A percentile compares a stretch with the other conserved stretches of the same genome.
These are phyloP conservation scores for Spermophilus dauricus DNA, from an alignment of 2,113 vertebrate species.

Conservation along the genomic window DNA sequence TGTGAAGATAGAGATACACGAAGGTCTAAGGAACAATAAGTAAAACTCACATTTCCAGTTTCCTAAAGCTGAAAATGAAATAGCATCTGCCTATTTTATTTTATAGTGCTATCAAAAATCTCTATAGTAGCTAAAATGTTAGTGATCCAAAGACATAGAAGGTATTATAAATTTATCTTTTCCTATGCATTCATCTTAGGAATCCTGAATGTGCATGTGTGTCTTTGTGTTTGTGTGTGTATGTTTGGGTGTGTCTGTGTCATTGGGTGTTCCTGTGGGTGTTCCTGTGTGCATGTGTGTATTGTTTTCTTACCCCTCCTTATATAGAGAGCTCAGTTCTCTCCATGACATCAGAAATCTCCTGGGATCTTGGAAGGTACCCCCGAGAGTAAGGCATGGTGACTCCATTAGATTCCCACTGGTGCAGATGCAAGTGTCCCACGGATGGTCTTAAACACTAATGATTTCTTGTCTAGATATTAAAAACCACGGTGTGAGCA, in stretches of 20 bases:
- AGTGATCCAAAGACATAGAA: not conserved
- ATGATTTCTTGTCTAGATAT: not conserved
- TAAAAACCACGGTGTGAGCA: not conserved
- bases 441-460: not conserved
- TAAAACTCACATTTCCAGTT: not conserved
- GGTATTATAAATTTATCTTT: not conserved
- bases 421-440: too few relatives aligned
- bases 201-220: not conserved
- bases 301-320: not conserved
- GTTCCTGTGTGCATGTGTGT: not conserved
- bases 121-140: not conserved
- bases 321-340: not conserved
- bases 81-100: not conserved
- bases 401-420: not conserved
- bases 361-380: not conserved
- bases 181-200: not conserved
- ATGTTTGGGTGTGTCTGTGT: rapidly evolving
- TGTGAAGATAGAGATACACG: not conserved
- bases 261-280: too few relatives aligned
- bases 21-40: not conserved
- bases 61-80: conserved; percentile 14
- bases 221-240: not conserved
- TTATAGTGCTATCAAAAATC: not conserved
- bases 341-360: not conserved
- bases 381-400: not conserved